Conservation (phyloP, 2,113 vertebrate species). For the Thalassoma bifasciatum region DNA sequence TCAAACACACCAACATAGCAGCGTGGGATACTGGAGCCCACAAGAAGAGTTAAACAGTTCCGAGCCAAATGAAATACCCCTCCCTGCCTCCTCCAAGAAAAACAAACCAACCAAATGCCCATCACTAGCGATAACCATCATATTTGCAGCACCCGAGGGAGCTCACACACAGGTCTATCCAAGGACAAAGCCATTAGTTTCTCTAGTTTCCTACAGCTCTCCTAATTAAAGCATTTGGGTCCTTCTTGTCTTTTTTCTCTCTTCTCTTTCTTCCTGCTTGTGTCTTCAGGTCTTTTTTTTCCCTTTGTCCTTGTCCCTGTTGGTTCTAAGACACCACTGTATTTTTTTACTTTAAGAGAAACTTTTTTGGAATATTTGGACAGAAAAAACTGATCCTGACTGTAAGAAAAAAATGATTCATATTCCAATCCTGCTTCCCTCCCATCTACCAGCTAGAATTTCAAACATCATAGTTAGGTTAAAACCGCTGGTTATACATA, state of each 20-base stretch:
- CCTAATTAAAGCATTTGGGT: constrained; percentile 16
- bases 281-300: background rate
- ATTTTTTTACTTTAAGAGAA: background rate
- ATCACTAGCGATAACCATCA: constrained; percentile 65
- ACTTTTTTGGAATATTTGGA: background rate
- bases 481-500: too few species aligned
- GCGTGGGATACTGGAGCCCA: constrained; percentile 69
- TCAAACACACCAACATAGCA: constrained; percentile 36
- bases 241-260: background rate
- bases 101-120: constrained; percentile 71
- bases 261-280: background rate
- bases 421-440: too few species aligned
- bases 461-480: too few species aligned
- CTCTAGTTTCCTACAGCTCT: constrained; percentile 1
- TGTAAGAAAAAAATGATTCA: too few species aligned
- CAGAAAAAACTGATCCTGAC: background rate
- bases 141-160: constrained; percentile 44
- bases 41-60: constrained; percentile 67
- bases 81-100: constrained; percentile 56
- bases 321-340: background rate
- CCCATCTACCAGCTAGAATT: too few species aligned
- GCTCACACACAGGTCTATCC: constrained; percentile 11
- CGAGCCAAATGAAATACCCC: constrained; percentile 64
- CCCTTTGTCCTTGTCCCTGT: background rate
- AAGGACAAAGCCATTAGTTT: constrained; percentile 31